Evolutionary conservation across 1,140 invertebrate genomes (phyloP).

Genomic region (Drosophila mayri): DNA sequence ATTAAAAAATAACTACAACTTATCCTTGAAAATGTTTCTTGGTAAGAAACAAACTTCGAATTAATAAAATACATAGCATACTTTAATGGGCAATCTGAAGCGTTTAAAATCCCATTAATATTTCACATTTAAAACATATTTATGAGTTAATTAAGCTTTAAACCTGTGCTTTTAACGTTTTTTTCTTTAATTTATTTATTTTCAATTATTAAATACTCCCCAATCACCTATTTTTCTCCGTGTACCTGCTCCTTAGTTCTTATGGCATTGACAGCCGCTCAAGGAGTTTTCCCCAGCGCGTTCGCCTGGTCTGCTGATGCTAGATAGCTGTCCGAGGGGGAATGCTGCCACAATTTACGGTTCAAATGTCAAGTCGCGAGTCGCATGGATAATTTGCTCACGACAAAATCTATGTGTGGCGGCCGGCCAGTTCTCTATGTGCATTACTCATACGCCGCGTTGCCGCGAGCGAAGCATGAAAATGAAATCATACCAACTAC

Average conservation of each 20-base stretch:
- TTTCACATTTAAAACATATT: too few species aligned
- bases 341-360: constrained; percentile 5
- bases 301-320: constrained; percentile 13
- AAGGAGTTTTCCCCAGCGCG: constrained; percentile 37
- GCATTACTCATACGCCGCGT: constrained; percentile 75
- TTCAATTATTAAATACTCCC: background rate
- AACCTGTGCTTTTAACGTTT: background rate
- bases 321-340: background rate
- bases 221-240: background rate
- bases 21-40: too few species aligned
- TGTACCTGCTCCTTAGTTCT: constrained; percentile 28
- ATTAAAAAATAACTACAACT: too few species aligned
- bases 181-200: background rate
- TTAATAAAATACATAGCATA: too few species aligned
- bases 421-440: constrained; percentile 12
- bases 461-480: constrained; percentile 43
- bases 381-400: constrained; percentile 3
- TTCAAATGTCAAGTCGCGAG: constrained; percentile 12
- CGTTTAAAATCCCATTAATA: too few species aligned
- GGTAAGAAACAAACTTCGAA: too few species aligned
- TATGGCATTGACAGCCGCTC: constrained; percentile 25
- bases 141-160: too few species aligned
- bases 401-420: constrained; percentile 15
- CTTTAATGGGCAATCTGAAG: too few species aligned
- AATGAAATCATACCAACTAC: constrained; percentile 78